Evolutionary conservation across 2,797 vertebrate species (phyloP), one percentile per base, ranked within the genome.

Genomic region (Eulemur albifrons): DNA sequence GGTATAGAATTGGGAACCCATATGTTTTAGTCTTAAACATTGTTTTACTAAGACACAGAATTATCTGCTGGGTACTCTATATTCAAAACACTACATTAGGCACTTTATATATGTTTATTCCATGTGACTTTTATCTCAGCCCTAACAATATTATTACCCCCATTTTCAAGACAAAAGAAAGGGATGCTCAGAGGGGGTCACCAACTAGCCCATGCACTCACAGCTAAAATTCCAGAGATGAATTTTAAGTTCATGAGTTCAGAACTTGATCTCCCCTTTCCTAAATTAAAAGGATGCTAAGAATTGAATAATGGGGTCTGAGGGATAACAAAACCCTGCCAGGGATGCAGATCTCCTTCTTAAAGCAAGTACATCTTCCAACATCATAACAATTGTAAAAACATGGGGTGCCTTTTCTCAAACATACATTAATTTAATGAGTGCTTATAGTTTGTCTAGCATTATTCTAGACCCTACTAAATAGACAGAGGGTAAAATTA

Each of bases 41-140:
- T 88, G 57, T 80, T 95, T 96, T 84, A 85, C 54, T 76, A 59
- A 91, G 69, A 73, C 38, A 50, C 5, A 48, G 32, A 95, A 38
- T 50, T 32, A 84, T 76, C 38, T 84, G 3, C 59, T 89, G 75
- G 11, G 11, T 48, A 23, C 17, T 20, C 70, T 77, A 59, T 76
- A 80, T 69, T 96, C 21, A 93, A 90, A 30, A 54, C 20, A 40
- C 21, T n/a, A 21, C 86, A 63, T 40, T 88, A 83, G 80, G 52
- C 35, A 54, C 8, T 73, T 69, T 25, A 7, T 45, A 27, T 70
- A 6, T 63, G 7, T 14, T 76, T 4, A 59, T 57, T 93, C 84
- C 12, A 43, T 82, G 50, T 70, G 9, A 69, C 9, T 0, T 48
- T 73, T n/a, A 30, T 82, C 21, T 75, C n/a, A 80, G 1, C 18